Evolutionary conservation across 2,888 invertebrate genomes (phyloP).

Genomic region (Drosophila gaucha): DNA sequence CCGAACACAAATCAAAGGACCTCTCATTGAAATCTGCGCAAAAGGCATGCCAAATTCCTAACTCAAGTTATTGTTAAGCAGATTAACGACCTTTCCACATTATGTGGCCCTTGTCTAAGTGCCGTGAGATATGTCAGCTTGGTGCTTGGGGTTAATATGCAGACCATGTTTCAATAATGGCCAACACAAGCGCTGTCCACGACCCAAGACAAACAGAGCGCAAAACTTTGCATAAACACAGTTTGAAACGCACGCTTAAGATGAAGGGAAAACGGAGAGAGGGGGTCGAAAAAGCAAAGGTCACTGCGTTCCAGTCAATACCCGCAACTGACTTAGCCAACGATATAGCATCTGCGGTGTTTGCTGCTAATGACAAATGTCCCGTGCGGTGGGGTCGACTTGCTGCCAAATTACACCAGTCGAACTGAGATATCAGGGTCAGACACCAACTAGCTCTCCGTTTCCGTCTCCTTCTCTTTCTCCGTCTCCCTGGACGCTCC

Average conservation of each 20-base stretch:
- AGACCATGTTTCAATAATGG: constrained; percentile 36
- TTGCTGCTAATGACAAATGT: constrained; percentile 49
- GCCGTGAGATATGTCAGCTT: constrained; percentile 27
- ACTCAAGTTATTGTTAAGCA: constrained; percentile 25
- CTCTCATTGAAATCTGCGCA: constrained; percentile 1
- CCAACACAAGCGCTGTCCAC: constrained; percentile 22
- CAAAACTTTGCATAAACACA: constrained; percentile 34
- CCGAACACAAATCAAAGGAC: constrained; percentile 22
- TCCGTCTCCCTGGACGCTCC: neutral
- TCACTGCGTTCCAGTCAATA: constrained; percentile 12
- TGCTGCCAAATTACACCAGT: constrained; percentile 41
- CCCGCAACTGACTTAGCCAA: neutral
- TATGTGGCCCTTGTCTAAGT: constrained; percentile 15
- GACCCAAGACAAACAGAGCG: constrained; percentile 9
- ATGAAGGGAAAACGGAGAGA: neutral
- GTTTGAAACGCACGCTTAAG: constrained; percentile 11
- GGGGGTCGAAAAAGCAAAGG: constrained; percentile 2
- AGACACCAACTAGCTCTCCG: neutral
- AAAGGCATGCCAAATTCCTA: constrained; percentile 1
- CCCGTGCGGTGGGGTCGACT: constrained; percentile 9
- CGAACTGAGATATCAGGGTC: constrained; percentile 13
- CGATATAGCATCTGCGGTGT: constrained; percentile 11
- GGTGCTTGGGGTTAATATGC: constrained; percentile 31
- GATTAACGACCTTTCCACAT: constrained; percentile 41
- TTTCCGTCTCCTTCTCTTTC: neutral